Percentiles rank a stretch among this genome's conserved stretches.
These are phyloP conservation scores for Eclectus roratus DNA, from an alignment of 2,113 vertebrate species.

Conservation along the genomic window DNA sequence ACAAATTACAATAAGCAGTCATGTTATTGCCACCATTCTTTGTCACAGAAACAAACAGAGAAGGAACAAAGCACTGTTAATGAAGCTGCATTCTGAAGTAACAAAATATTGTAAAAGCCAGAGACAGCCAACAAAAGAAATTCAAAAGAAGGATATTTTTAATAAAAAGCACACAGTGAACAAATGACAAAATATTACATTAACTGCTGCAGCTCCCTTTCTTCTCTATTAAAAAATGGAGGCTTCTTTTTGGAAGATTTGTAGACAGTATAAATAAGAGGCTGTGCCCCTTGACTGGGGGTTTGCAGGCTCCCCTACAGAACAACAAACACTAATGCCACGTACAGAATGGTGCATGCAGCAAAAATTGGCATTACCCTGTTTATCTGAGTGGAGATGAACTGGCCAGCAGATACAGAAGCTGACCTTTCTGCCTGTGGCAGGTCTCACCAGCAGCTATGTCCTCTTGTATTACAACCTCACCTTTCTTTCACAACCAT, in stretches of 20 bases:
- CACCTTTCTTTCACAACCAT: neutral
- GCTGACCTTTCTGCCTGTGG: neutral
- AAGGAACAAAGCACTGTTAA: slow-evolving; percentile 32
- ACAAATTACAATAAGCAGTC: slow-evolving; percentile 19
- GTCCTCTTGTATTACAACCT: neutral
- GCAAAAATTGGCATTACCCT: neutral
- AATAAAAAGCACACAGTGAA: slow-evolving; percentile 42
- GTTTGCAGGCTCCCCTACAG: neutral
- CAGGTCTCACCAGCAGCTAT: neutral
- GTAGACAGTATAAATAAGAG: neutral
- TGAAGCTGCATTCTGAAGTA: slow-evolving; percentile 18
- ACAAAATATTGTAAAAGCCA: slow-evolving; percentile 40
- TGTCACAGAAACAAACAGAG: slow-evolving; percentile 7
- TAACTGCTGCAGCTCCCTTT: neutral
- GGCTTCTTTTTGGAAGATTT: neutral
- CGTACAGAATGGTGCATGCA: accelerated
- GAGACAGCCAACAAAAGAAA: slow-evolving; percentile 59
- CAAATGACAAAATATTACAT: neutral
- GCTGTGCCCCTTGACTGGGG: neutral
- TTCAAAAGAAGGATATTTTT: slow-evolving; percentile 40
- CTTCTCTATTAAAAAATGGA: neutral
- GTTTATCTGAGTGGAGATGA: neutral
- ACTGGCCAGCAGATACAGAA: neutral
- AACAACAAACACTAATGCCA: neutral
- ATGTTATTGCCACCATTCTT: neutral